Evolutionary conservation across 2,797 vertebrate species (phyloP).

Genomic region (Hippocampus kuda): DNA sequence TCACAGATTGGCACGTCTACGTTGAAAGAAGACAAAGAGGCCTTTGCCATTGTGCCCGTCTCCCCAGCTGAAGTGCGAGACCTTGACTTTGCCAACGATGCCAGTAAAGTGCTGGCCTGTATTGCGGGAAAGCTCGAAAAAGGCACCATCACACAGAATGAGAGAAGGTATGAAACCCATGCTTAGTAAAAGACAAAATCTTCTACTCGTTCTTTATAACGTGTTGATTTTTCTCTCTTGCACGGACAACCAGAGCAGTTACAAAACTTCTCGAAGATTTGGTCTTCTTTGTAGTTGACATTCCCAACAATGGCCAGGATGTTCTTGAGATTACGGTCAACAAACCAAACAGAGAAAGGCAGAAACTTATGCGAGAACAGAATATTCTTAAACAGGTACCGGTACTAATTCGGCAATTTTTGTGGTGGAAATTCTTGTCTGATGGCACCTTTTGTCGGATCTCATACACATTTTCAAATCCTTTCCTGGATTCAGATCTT

Average conservation of each 20-base stretch:
- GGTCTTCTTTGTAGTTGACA: constrained; percentile 97
- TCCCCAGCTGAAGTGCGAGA: constrained; percentile 96
- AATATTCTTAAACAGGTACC: constrained; percentile 99
- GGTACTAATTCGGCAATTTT: constrained; percentile 49
- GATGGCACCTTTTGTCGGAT: not conserved
- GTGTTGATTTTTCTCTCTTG: constrained; percentile 6
- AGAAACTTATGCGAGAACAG: constrained; percentile 98
- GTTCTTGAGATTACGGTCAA: constrained; percentile 96
- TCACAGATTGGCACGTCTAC: constrained; percentile 91
- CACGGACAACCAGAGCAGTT: constrained; percentile 72
- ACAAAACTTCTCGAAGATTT: constrained; percentile 93
- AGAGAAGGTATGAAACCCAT: constrained; percentile 74
- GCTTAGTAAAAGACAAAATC: not conserved
- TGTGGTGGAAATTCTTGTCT: not conserved
- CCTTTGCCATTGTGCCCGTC: constrained; percentile 94
- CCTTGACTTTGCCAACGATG: constrained; percentile 96
- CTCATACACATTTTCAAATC: not conserved
- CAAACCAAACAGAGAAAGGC: constrained; percentile 92
- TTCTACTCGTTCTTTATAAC: not conserved
- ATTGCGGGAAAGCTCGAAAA: constrained; percentile 97
- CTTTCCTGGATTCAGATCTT: constrained; percentile 75
- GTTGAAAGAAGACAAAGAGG: constrained; percentile 96
- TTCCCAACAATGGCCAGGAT: constrained; percentile 91
- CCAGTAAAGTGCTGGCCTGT: constrained; percentile 94
- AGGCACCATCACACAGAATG: constrained; percentile 96